A percentile compares a stretch with the other conserved stretches of the same genome.
These are phyloP conservation scores for Dynastes grantii DNA, from an alignment of 2,888 invertebrate species.

Conservation along the genomic window DNA sequence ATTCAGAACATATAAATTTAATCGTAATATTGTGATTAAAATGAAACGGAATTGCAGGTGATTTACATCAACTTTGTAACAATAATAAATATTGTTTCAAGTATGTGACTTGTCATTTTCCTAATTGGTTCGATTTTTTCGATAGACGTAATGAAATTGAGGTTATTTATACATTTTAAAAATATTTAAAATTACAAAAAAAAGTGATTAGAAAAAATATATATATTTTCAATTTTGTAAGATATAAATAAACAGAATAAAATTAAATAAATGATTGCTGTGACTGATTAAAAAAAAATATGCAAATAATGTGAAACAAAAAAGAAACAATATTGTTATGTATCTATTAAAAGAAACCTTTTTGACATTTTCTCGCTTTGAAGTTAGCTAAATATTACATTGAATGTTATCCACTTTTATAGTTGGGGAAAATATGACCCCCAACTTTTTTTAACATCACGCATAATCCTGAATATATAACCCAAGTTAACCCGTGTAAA, in stretches of 20 bases:
- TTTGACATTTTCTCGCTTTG: constrained; percentile 25
- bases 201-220: constrained; percentile 56
- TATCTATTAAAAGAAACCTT: constrained; percentile 11
- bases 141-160: constrained; percentile 19
- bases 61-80: no score
- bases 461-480: background rate
- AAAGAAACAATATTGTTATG: constrained; percentile 28
- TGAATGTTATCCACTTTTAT: constrained; percentile 34
- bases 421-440: background rate
- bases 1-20: no score
- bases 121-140: constrained; percentile 3
- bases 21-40: no score
- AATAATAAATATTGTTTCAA: no score
- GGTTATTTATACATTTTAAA: constrained; percentile 40
- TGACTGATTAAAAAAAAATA: constrained; percentile 52
- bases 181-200: constrained; percentile 53
- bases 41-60: no score
- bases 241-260: constrained; percentile 52
- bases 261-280: constrained; percentile 53
- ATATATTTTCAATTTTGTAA: constrained; percentile 63
- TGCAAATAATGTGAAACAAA: constrained; percentile 21
- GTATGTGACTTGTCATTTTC: no score
- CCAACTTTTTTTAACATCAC: background rate
- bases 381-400: background rate
- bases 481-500: background rate